Evolutionary conservation across 2,888 invertebrate genomes (phyloP), one percentile per base, ranked within the genome.

Genomic region (Lathronympha strigana): DNA sequence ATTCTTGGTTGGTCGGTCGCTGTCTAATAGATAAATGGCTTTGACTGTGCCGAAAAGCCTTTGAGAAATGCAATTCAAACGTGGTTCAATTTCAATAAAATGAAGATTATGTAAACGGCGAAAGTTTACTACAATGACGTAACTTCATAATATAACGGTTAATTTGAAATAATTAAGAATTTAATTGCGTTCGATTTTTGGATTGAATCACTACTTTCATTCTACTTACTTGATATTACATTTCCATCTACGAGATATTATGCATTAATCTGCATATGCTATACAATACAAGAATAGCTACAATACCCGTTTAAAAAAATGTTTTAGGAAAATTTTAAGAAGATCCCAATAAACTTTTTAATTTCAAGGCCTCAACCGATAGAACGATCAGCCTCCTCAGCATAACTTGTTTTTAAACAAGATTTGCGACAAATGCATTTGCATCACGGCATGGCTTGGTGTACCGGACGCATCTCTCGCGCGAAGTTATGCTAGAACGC

Each of bases 31-130:
- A n/a, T n/a, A n/a, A n/a, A 13, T 36, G 2, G n/a, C 28, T 28
- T 4, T 28, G 6, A 28, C 3, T 13, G 11, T 36, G 1, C 1
- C 36, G 0, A 36, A 2, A 36, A 49, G 25, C 28, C n/a, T n/a
- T n/a, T n/a, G n/a, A n/a, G 15, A 28, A 50, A 51, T 51, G 13
- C 13, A 51, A 33, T 5, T 33, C n/a, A 21, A 33, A 13, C 6
- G 6, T 13, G 6, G 13, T 40, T 3, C 4, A 43, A 31, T n/a
- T 40, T 19, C 4, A 55, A 28, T 28, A 13, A 40, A 23, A 28
- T 13, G 17, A 31, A 19, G 28, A 57, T 57, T 45, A 57, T 31
- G 45, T 45, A 57, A 43, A 43, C 31, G n/a, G 31, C 17, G 57
- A 45, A 57, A 57, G 57, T 45, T 15, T 6, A 11, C 11, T 23